Percentiles rank a stretch among this genome's conserved stretches.
Conservation (phyloP, 1,140 invertebrate genomes). For the Drosophila littoralis region DNA sequence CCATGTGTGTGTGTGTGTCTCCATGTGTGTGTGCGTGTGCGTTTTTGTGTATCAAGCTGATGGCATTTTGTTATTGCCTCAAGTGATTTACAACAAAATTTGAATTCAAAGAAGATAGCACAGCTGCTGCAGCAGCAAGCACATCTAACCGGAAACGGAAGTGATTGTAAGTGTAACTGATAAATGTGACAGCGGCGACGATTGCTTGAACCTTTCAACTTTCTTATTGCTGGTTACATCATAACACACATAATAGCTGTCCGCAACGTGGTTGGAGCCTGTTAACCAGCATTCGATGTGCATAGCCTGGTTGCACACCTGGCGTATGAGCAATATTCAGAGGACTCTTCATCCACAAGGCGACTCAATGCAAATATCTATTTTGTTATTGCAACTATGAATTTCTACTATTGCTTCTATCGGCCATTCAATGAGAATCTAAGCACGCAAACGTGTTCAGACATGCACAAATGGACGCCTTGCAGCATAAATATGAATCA, state of each 20-base stretch:
- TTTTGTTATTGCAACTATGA: not conserved
- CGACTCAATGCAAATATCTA: not conserved
- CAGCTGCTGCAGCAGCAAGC: constrained; percentile 12
- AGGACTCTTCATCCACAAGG: not conserved
- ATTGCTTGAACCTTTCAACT: not conserved
- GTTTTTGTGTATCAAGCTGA: constrained; percentile 16
- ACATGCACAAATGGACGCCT: constrained; percentile 3
- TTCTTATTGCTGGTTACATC: constrained; percentile 7
- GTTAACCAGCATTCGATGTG: constrained; percentile 37
- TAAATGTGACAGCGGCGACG: not conserved
- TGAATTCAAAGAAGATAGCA: constrained; percentile 26
- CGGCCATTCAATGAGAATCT: not conserved
- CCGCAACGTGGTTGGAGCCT: not conserved
- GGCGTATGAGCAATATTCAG: constrained; percentile 20
- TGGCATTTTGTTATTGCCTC: constrained; percentile 39
- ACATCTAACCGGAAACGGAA: constrained; percentile 43
- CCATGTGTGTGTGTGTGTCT: not conserved
- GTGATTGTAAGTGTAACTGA: constrained; percentile 25
- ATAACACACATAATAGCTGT: constrained; percentile 13
- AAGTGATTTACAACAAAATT: constrained; percentile 45
- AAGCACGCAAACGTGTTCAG: not conserved
- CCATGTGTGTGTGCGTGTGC: not conserved
- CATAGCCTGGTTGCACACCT: constrained; percentile 4
- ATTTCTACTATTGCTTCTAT: not conserved
- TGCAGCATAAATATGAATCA: constrained; percentile 18